A percentile compares a stretch with the other conserved stretches of the same genome.
phyloP scores from a whole-genome alignment of 2,888 invertebrate species.

The Metalampra italica region DNA sequence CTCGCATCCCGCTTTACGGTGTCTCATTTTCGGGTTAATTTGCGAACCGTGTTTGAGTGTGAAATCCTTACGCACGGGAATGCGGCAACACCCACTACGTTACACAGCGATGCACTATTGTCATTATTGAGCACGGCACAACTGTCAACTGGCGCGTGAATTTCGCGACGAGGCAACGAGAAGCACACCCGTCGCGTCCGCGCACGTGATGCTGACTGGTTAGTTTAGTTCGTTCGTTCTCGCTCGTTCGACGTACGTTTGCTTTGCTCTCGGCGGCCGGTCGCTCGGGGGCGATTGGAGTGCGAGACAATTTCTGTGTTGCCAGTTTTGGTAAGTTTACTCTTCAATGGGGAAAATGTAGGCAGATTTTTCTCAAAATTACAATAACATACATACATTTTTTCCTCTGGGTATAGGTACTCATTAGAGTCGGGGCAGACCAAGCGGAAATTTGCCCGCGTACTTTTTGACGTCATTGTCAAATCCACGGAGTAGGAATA shows the following conservation, averaged over 20 bases:
- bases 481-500: too few species aligned
- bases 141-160: slow-evolving; percentile 72
- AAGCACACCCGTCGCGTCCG: slow-evolving; percentile 53
- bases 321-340: slow-evolving; percentile 43
- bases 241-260: slow-evolving; percentile 52
- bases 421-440: too few species aligned
- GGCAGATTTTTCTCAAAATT: neutral
- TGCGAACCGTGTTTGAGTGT: slow-evolving; percentile 22
- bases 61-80: slow-evolving; percentile 45
- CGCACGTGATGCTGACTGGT: slow-evolving; percentile 75
- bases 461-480: too few species aligned
- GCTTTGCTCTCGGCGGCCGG: slow-evolving; percentile 47
- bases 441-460: too few species aligned
- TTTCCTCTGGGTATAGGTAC: too few species aligned
- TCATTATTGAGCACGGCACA: slow-evolving; percentile 65
- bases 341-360: slow-evolving; percentile 28
- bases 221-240: slow-evolving; percentile 30
- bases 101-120: slow-evolving; percentile 56
- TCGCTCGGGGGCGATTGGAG: slow-evolving; percentile 28
- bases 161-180: slow-evolving; percentile 36
- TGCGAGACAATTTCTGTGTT: slow-evolving; percentile 46
- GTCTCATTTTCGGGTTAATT: slow-evolving; percentile 44
- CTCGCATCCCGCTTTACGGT: slow-evolving; percentile 60
- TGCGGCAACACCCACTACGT: slow-evolving; percentile 54
- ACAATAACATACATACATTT: too few species aligned